Evolutionary conservation across 2,113 vertebrate species (phyloP), one percentile per base, ranked within the genome.

Genomic region (Nesospiza acunhae): DNA sequence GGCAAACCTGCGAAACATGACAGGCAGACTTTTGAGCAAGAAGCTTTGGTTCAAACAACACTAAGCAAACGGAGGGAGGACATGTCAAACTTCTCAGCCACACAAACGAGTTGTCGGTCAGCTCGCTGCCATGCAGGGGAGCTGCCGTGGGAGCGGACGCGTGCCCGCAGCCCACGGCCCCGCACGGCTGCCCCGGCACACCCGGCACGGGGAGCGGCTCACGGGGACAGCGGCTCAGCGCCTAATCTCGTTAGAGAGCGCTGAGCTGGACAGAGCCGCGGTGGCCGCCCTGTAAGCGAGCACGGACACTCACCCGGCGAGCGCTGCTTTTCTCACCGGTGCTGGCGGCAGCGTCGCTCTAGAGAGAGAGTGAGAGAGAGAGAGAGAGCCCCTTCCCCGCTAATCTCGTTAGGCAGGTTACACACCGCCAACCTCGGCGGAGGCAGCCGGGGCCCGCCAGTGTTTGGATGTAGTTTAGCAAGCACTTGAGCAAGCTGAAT

Each of bases 401-500:
- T 98, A 97, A 96, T 94, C 97, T 91, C 73, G 97, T 98, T 98
- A 96, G 67, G 96, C 97, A 97, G 97, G 97, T 97, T 98, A 97
- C 96, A 97, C 95, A 91, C 97, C 42, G 85, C 97, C 98, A 98
- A 98, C 97, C 98, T 94, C 94, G 13, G 89, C 7, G 17, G 91
- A 92, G 94, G 92, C 96, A n/a, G 95, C 91, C 89, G 9, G 96
- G 91, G 93, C 87, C 92, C 62, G 87, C 92, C 96, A 96, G 60
- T 95, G 96, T 96, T 96, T 95, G 95, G 94, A 97, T 26, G 97
- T 91, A 53, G 98, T 97, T 97, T 98, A 98, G 97, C 97, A 96
- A 96, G 97, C 98, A 98, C 99, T 99, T 98, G 98, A 99, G 98
- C 97, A 98, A 99, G 98, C 98, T 99, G 99, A 99, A 99, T 99